Percentiles rank a stretch among this genome's conserved stretches.
These are phyloP conservation scores for Manacus vitellinus DNA, from an alignment of 2,113 vertebrate species.

Conservation along the genomic window DNA sequence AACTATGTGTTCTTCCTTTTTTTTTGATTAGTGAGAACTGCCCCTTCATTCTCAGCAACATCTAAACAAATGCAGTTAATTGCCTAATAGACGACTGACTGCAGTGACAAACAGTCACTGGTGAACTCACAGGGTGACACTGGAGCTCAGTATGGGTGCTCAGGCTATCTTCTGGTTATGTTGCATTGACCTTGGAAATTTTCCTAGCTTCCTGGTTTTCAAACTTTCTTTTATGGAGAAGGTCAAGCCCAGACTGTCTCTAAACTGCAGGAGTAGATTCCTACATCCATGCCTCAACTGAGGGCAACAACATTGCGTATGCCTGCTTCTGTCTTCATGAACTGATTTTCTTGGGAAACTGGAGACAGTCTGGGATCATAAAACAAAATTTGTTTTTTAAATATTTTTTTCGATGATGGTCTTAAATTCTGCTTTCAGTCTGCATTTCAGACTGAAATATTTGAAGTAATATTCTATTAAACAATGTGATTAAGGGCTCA, in stretches of 20 bases:
- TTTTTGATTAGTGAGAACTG: not conserved
- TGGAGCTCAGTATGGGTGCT: not conserved
- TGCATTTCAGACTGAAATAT: not conserved
- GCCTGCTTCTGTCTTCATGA: not conserved
- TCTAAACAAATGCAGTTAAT: not conserved
- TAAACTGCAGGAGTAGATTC: not conserved
- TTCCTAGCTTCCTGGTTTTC: not conserved
- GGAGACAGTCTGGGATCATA: not conserved
- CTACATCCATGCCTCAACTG: not conserved
- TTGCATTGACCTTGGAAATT: not conserved
- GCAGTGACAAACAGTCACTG: not conserved
- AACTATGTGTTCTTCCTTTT: not conserved
- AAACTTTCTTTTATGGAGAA: not conserved
- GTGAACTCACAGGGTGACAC: not conserved
- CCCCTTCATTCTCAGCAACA: not conserved
- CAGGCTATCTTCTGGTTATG: not conserved
- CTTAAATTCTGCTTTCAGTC: not conserved
- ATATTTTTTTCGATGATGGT: not conserved
- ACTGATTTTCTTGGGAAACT: not conserved
- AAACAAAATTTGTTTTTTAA: not conserved
- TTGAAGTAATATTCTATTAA: not conserved
- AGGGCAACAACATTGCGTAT: rapidly evolving
- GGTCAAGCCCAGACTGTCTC: not conserved
- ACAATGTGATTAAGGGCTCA: not conserved
- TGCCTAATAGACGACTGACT: not conserved